These are phyloP conservation scores for Meleagris gallopavo DNA, from an alignment of 2,113 vertebrate species.

Conservation along the genomic window DNA sequence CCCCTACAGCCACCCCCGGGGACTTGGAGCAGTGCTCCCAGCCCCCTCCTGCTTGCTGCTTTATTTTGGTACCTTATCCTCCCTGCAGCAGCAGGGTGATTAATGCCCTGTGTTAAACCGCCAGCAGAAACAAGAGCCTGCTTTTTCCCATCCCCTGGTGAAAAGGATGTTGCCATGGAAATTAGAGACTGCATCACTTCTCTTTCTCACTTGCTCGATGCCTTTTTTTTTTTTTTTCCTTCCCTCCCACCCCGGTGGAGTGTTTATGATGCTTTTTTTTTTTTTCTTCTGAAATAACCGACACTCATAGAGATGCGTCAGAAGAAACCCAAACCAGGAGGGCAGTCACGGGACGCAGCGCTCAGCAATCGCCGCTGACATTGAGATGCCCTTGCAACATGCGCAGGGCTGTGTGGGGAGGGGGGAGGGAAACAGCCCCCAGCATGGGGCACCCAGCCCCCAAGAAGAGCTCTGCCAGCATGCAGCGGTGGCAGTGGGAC, in stretches of 20 bases:
- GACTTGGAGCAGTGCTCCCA: background rate
- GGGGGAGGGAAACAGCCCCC: background rate
- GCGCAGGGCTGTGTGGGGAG: background rate
- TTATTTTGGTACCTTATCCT: background rate
- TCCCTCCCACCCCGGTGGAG: background rate
- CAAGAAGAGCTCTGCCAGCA: background rate
- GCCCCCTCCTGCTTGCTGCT: background rate
- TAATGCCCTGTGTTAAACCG: background rate
- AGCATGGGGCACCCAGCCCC: background rate
- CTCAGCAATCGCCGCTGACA: background rate
- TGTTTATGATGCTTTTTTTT: background rate
- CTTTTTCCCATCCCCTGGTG: conserved; percentile 44
- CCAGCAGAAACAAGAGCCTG: conserved; percentile 26
- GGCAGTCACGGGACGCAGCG: background rate
- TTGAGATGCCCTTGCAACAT: conserved; percentile 25
- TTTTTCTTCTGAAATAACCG: conserved; percentile 13
- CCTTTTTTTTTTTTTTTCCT: background rate
- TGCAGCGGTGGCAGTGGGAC: background rate
- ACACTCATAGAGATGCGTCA: background rate
- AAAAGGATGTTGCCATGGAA: conserved; percentile 71
- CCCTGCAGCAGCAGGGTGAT: background rate
- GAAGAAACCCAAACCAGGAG: background rate
- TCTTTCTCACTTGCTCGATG: background rate
- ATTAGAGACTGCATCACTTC: conserved; percentile 58
- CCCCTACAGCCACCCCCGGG: background rate